phyloP scores from a whole-genome alignment of 2,113 vertebrate species.

The Lycaon pictus region DNA sequence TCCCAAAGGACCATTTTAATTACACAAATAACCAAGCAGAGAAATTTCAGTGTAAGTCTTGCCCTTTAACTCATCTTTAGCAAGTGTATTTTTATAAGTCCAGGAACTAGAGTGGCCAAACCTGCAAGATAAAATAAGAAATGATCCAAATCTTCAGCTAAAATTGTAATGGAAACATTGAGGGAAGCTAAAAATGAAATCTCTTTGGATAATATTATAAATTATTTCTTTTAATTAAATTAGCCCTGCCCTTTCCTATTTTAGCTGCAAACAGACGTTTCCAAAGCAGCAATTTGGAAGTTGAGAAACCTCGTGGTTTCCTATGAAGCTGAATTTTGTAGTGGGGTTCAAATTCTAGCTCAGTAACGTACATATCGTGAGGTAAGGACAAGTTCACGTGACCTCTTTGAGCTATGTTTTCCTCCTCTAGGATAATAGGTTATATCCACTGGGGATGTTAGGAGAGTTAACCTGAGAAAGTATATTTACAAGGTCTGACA shows the following conservation, averaged over 20 bases:
- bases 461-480: not conserved
- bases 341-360: not conserved
- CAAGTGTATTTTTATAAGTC: conserved; percentile 74
- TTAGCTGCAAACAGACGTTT: conserved; percentile 59
- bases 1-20: not conserved
- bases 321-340: not conserved
- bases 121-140: conserved; percentile 72
- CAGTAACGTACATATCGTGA: not conserved
- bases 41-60: not conserved
- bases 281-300: conserved; percentile 51
- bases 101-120: conserved; percentile 45
- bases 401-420: not conserved
- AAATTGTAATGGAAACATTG: conserved; percentile 62
- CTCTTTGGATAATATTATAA: conserved; percentile 43
- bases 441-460: not conserved
- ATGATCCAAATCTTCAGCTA: conserved; percentile 50
- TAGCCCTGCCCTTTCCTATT: conserved; percentile 60
- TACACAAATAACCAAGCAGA: not conserved
- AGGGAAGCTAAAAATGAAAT: conserved; percentile 52
- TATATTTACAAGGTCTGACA: not conserved
- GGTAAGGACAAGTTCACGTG: not conserved
- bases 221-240: conserved; percentile 70
- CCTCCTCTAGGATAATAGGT: not conserved
- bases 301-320: not conserved
- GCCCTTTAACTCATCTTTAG: conserved; percentile 53